Evolutionary conservation across 2,113 vertebrate species (phyloP).

Genomic region (Tachysurus fulvidraco): DNA sequence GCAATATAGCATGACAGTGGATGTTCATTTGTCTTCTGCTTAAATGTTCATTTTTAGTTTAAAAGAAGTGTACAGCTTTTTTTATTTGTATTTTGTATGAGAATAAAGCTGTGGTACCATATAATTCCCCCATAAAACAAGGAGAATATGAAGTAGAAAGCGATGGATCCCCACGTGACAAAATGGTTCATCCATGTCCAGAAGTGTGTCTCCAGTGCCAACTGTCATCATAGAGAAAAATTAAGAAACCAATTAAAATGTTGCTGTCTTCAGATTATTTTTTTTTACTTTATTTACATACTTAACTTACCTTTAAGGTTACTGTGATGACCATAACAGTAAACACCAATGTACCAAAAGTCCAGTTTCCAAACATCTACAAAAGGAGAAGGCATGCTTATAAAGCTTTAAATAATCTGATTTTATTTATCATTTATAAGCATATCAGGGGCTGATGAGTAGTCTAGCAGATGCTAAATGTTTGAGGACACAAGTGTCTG

Average conservation of each 20-base stretch:
- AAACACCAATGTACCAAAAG: constrained; percentile 95
- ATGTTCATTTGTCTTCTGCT: not conserved
- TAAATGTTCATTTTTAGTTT: not conserved
- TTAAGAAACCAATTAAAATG: constrained; percentile 28
- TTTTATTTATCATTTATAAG: not conserved
- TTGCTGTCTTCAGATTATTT: not conserved
- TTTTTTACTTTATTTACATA: not conserved
- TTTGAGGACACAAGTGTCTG: not conserved
- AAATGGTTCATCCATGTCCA: constrained; percentile 99
- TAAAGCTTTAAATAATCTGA: not conserved
- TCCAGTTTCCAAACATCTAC: constrained; percentile 99
- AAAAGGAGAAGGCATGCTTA: constrained; percentile 44
- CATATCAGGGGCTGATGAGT: not conserved
- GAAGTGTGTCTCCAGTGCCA: constrained; percentile 96
- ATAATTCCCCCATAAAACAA: constrained; percentile 97
- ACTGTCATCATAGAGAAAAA: constrained; percentile 66
- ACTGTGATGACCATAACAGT: constrained; percentile 98
- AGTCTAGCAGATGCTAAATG: constrained; percentile 19
- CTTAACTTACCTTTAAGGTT: constrained; percentile 86
- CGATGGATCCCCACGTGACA: constrained; percentile 97
- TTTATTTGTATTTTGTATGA: not conserved
- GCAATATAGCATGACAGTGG: not conserved
- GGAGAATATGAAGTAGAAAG: constrained; percentile 98
- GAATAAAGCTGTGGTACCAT: constrained; percentile 77
- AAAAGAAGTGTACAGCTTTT: not conserved